These are phyloP conservation scores for Condylura cristata DNA, from an alignment of 2,113 vertebrate genomes.

Conservation along the genomic window DNA sequence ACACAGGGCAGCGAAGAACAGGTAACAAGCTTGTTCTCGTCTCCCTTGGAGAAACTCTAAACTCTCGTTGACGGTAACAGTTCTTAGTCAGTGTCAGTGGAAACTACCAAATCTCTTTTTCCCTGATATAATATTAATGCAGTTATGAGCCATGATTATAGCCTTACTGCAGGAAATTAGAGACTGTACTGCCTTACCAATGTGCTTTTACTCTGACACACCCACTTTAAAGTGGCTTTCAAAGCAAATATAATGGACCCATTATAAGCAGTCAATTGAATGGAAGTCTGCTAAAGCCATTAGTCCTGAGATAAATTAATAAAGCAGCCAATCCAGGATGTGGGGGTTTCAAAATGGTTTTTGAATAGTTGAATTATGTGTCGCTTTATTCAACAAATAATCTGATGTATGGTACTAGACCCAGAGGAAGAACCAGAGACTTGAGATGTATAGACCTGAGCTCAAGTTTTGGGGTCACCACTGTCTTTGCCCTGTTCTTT, in stretches of 20 bases:
- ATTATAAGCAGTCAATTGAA: neutral
- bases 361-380: neutral
- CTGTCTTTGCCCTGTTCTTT: neutral
- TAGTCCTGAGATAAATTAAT: neutral
- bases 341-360: neutral
- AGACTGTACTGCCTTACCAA: slow-evolving; percentile 29
- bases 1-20: neutral
- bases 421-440: neutral
- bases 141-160: neutral
- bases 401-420: neutral
- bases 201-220: slow-evolving; percentile 15
- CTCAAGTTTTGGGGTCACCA: neutral
- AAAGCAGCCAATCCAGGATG: neutral
- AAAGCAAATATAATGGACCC: slow-evolving; percentile 42
- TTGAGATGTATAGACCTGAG: neutral
- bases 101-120: neutral
- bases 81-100: neutral
- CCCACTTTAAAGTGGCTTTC: slow-evolving; percentile 53
- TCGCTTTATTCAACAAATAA: neutral
- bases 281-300: neutral
- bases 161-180: slow-evolving; percentile 52
- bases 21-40: neutral
- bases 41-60: neutral
- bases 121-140: neutral
- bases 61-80: neutral